These are phyloP conservation scores for Chaetoderma sp. DNA, from an alignment of 2,888 invertebrate genomes.

Conservation along the genomic window DNA sequence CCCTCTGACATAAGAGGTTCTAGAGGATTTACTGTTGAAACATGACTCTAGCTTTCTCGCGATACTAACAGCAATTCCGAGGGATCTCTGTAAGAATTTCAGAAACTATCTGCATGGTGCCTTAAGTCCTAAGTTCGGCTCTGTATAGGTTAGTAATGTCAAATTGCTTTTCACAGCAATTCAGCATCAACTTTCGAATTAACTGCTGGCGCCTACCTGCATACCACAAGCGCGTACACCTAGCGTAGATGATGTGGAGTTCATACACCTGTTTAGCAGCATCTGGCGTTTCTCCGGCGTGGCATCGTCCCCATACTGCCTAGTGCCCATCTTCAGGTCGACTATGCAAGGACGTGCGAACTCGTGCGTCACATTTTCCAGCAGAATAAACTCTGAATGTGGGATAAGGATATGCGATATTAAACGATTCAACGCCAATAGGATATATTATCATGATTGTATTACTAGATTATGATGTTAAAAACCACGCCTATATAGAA, in stretches of 20 bases:
- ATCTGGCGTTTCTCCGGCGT: slow-evolving; percentile 70
- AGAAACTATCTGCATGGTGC: no score
- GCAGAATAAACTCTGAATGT: slow-evolving; percentile 71
- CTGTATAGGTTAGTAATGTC: no score
- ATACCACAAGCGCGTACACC: slow-evolving; percentile 72
- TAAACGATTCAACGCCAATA: slow-evolving; percentile 51
- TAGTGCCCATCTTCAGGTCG: slow-evolving; percentile 72
- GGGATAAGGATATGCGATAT: slow-evolving; percentile 31
- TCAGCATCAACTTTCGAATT: no score
- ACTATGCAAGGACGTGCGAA: slow-evolving; percentile 72
- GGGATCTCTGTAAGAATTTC: no score
- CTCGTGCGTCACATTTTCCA: slow-evolving; percentile 73
- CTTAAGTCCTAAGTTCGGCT: no score
- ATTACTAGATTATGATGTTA: no score
- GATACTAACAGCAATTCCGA: no score
- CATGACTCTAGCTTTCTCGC: no score
- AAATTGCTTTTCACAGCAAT: no score
- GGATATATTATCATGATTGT: background rate
- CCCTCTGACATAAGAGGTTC: no score
- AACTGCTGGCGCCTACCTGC: slow-evolving; percentile 54
- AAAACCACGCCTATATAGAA: background rate
- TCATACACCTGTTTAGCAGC: slow-evolving; percentile 70
- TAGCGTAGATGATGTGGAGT: slow-evolving; percentile 70
- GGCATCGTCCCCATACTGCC: slow-evolving; percentile 71
- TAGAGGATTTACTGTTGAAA: no score